Percentiles rank a stretch among this genome's conserved stretches.
phyloP scores from a whole-genome alignment of 2,113 vertebrate genomes.

The Chionis minor region DNA sequence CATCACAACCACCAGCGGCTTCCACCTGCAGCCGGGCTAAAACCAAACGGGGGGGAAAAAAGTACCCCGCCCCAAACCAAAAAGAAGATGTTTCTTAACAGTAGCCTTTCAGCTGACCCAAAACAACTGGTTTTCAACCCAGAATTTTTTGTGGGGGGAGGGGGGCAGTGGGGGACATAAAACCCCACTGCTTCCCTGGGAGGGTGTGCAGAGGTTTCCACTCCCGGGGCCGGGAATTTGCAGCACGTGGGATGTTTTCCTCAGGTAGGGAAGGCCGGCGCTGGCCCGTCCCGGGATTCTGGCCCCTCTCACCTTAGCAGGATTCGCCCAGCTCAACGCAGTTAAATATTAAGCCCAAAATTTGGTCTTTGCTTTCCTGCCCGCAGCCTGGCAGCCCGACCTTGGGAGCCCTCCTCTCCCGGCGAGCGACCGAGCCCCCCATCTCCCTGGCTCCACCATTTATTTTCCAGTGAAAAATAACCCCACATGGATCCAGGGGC shows the following conservation, averaged over 20 bases:
- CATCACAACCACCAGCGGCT: accelerated
- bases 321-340: neutral
- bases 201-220: accelerated
- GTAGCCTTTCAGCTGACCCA: neutral
- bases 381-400: neutral
- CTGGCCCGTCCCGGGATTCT: neutral
- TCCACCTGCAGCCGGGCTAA: accelerated
- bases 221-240: accelerated
- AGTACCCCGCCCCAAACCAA: too few species aligned
- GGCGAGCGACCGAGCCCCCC: accelerated
- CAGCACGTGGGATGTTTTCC: neutral
- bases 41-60: neutral
- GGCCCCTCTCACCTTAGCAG: accelerated
- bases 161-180: neutral
- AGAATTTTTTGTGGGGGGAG: accelerated
- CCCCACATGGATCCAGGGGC: neutral
- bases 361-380: neutral
- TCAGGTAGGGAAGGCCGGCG: accelerated
- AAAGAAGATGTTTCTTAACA: neutral
- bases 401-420: neutral
- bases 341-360: neutral
- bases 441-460: neutral
- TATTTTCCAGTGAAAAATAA: slow-evolving; percentile 48
- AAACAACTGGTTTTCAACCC: accelerated
- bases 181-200: neutral